Conservation (phyloP, 2,888 invertebrate genomes). For the Andrena marginata region DNA sequence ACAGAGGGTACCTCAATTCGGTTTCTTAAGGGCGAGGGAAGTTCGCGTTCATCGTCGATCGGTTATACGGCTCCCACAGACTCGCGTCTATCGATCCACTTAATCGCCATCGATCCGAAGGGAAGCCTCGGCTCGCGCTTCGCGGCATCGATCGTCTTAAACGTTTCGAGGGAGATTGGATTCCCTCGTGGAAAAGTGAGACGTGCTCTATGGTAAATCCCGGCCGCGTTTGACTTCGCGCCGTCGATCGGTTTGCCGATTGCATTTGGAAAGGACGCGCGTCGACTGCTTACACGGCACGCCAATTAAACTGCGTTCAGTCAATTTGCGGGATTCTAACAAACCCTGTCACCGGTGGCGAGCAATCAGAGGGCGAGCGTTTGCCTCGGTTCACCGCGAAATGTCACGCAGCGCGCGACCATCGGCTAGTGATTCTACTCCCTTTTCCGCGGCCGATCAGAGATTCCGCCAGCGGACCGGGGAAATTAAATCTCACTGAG, state of each 20-base stretch:
- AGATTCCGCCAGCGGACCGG: neutral
- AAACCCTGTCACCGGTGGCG: constrained; percentile 12
- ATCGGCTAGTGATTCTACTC: neutral
- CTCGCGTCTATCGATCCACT: constrained; percentile 7
- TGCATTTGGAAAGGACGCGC: constrained; percentile 10
- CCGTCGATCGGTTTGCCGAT: constrained; percentile 28
- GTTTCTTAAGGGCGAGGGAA: neutral
- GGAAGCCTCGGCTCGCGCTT: neutral
- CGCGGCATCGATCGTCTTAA: neutral
- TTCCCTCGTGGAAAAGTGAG: neutral
- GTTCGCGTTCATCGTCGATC: neutral
- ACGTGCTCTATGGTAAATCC: neutral
- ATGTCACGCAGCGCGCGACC: neutral
- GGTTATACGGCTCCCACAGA: neutral
- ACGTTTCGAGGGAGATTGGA: neutral
- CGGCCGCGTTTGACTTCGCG: constrained; percentile 1
- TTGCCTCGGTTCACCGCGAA: neutral
- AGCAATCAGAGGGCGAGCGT: neutral
- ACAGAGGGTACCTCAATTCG: neutral
- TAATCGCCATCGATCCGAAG: neutral
- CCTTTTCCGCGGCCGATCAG: neutral
- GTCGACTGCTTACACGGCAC: constrained; percentile 39
- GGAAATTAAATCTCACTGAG: constrained; percentile 24
- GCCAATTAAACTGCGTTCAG: constrained; percentile 36
- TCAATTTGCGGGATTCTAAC: constrained; percentile 29